phyloP scores from a whole-genome alignment of 2,113 vertebrate genomes.

The Cryptotis parvus region DNA sequence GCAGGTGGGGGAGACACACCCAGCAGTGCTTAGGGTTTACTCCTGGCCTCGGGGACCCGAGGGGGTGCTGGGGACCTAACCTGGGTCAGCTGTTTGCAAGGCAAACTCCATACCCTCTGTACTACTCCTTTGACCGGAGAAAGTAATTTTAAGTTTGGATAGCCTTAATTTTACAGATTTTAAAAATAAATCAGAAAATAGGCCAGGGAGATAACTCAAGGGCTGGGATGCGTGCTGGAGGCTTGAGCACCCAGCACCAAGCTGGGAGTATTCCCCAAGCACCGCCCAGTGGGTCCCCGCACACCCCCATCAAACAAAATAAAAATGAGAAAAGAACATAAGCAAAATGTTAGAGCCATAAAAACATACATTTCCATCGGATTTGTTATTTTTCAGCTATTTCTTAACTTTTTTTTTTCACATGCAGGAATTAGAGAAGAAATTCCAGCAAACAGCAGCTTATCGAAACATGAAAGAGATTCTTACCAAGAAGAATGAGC shows the following conservation, averaged over 20 bases:
- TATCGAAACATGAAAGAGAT: constrained; percentile 99
- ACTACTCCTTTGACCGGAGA: too few species aligned
- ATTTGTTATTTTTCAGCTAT: not conserved
- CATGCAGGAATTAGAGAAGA: constrained; percentile 95
- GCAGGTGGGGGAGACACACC: too few species aligned
- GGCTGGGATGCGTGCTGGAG: too few species aligned
- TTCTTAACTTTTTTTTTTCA: not conserved
- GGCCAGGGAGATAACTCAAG: too few species aligned
- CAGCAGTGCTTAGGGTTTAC: not conserved
- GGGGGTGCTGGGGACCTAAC: too few species aligned
- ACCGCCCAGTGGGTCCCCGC: too few species aligned
- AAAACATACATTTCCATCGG: not conserved
- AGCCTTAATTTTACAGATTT: constrained; percentile 11
- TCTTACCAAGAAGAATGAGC: constrained; percentile 96
- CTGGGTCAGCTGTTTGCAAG: too few species aligned
- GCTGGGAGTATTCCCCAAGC: too few species aligned
- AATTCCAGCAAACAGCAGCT: constrained; percentile 97
- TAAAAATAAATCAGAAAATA: constrained; percentile 44
- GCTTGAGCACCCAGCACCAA: too few species aligned
- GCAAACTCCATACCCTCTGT: too few species aligned
- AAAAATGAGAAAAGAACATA: not conserved
- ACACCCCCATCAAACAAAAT: too few species aligned
- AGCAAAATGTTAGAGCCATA: not conserved
- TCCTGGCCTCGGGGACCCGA: not conserved
- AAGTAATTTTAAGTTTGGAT: too few species aligned